A percentile compares a stretch with the other conserved stretches of the same genome.
phyloP scores from a whole-genome alignment of 1,140 invertebrate genomes.

The Saccostrea glomerata region DNA sequence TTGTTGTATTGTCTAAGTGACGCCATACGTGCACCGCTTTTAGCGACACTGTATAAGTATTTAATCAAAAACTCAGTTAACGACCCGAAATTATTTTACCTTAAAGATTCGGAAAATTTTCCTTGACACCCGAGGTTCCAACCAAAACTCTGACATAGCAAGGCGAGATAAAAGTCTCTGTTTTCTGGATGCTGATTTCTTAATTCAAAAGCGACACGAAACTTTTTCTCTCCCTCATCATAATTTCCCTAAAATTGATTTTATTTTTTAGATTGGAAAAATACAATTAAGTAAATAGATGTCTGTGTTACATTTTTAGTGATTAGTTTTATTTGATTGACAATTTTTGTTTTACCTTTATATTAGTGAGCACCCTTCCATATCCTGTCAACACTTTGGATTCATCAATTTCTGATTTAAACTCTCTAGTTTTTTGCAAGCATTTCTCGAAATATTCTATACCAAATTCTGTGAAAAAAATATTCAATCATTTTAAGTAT shows the following conservation, averaged over 20 bases:
- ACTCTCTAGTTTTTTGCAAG: conserved; percentile 13
- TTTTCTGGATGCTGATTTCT: background rate
- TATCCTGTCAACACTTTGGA: conserved; percentile 34
- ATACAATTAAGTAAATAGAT: background rate
- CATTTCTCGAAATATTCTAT: conserved; percentile 43
- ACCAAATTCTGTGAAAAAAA: conserved; percentile 17
- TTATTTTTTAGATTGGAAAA: background rate
- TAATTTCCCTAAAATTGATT: background rate
- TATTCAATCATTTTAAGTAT: too few species aligned
- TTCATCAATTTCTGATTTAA: conserved; percentile 39
- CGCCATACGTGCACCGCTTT: too few species aligned
- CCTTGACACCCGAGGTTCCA: background rate
- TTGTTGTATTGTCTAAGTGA: too few species aligned
- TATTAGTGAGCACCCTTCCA: conserved; percentile 39
- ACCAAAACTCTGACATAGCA: background rate
- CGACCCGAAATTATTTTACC: background rate
- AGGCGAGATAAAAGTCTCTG: background rate
- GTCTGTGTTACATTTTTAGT: background rate
- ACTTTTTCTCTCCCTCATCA: background rate
- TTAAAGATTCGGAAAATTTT: background rate
- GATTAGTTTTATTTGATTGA: too few species aligned
- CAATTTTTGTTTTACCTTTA: conserved; percentile 6
- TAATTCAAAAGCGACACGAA: background rate
- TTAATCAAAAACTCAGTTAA: too few species aligned
- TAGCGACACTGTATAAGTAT: too few species aligned